Conservation (phyloP, 2,113 vertebrate genomes). For the Alethe castanea region DNA sequence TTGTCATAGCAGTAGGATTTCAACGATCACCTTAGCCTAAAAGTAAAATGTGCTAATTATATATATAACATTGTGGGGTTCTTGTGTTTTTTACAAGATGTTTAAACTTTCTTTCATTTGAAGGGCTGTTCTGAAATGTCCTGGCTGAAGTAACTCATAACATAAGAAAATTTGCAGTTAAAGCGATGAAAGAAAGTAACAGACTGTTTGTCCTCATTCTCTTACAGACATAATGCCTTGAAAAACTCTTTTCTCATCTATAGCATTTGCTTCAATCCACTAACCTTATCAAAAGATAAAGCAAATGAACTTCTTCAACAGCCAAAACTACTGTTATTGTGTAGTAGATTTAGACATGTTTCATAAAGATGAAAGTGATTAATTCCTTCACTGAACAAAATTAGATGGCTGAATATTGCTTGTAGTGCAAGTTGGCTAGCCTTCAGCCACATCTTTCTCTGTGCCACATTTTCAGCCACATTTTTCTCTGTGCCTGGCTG, state of each 20-base stretch:
- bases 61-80: rapidly evolving
- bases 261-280: background rate
- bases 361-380: background rate
- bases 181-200: background rate
- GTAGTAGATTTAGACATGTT: background rate
- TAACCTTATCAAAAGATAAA: background rate
- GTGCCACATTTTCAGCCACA: too few relatives aligned
- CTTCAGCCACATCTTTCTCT: background rate
- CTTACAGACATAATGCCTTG: background rate
- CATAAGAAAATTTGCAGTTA: background rate
- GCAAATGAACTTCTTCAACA: background rate
- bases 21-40: background rate
- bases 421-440: background rate
- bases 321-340: background rate
- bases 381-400: background rate
- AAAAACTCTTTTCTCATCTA: background rate
- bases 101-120: background rate
- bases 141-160: background rate
- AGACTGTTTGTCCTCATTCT: background rate
- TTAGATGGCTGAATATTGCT: background rate
- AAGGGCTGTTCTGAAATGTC: background rate
- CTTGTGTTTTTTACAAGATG: background rate
- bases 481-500: background rate
- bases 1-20: background rate
- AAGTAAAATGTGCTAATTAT: background rate